Conservation (phyloP, 2,797 vertebrate species). For the Lagocephalus sceleratus region DNA sequence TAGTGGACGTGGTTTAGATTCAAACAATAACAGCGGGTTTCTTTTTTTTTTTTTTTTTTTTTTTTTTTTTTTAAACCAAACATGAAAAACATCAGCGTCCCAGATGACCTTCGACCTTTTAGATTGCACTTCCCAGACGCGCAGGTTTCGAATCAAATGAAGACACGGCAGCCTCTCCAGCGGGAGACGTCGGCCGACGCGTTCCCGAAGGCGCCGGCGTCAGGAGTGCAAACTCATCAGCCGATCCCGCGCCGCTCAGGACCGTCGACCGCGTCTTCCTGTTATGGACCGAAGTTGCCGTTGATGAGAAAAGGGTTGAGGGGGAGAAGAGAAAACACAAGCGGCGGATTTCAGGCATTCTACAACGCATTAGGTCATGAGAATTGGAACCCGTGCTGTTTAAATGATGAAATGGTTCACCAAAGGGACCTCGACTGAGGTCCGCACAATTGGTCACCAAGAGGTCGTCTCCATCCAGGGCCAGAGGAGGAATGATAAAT, state of each 20-base stretch:
- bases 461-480: constrained; percentile 67
- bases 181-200: not conserved
- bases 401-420: constrained; percentile 76
- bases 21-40: not conserved
- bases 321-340: constrained; percentile 73
- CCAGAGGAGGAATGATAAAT: constrained; percentile 69
- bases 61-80: too few relatives aligned
- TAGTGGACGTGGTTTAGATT: not conserved
- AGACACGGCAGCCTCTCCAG: too few relatives aligned
- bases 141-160: too few relatives aligned
- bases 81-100: not conserved
- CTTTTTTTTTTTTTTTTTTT: too few relatives aligned
- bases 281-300: constrained; percentile 52
- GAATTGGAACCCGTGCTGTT: constrained; percentile 73
- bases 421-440: constrained; percentile 65
- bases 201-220: not conserved
- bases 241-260: constrained; percentile 37
- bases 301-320: constrained; percentile 62
- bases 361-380: constrained; percentile 83
- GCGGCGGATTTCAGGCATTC: constrained; percentile 72
- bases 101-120: constrained; percentile 5
- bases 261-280: constrained; percentile 47
- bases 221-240: constrained; percentile 17
- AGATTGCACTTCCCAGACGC: too few relatives aligned
- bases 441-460: constrained; percentile 63